Evolutionary conservation across 2,888 invertebrate species (phyloP).

Genomic region (Oligia latruncula): DNA sequence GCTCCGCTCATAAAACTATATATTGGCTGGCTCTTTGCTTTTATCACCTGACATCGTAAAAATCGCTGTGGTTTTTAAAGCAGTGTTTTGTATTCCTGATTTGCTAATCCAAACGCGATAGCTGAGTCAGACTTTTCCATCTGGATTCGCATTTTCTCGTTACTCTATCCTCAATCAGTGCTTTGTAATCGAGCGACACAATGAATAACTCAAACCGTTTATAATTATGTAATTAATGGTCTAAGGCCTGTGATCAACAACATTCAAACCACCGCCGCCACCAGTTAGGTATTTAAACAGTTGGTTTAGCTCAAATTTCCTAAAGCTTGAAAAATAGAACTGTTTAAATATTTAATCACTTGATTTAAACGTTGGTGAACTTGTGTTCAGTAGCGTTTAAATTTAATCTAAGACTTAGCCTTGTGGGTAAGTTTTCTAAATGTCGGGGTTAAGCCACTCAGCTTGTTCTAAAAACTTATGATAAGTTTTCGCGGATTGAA

Average conservation of each 20-base stretch:
- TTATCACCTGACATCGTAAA: constrained; percentile 2
- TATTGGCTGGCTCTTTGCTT: constrained; percentile 4
- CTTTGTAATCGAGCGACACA: neutral
- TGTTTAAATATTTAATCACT: too few relatives aligned
- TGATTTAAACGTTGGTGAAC: too few relatives aligned
- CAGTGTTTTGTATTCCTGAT: constrained; percentile 15
- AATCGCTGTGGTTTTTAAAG: neutral
- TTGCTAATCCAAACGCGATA: neutral
- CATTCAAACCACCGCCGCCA: neutral
- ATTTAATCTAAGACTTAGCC: too few relatives aligned
- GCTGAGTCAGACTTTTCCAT: neutral
- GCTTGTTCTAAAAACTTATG: neutral
- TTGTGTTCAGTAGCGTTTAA: too few relatives aligned
- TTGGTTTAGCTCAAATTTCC: neutral
- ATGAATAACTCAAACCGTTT: neutral
- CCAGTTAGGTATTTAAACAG: neutral
- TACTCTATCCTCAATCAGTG: neutral
- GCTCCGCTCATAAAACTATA: constrained; percentile 12
- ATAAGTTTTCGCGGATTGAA: neutral
- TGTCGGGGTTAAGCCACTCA: neutral
- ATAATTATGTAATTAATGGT: neutral
- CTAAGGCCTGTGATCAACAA: neutral
- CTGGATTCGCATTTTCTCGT: neutral
- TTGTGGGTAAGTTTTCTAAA: too few relatives aligned
- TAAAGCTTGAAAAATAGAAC: neutral